phyloP scores from a whole-genome alignment of 2,113 vertebrate species.

The Hippolais icterina region DNA sequence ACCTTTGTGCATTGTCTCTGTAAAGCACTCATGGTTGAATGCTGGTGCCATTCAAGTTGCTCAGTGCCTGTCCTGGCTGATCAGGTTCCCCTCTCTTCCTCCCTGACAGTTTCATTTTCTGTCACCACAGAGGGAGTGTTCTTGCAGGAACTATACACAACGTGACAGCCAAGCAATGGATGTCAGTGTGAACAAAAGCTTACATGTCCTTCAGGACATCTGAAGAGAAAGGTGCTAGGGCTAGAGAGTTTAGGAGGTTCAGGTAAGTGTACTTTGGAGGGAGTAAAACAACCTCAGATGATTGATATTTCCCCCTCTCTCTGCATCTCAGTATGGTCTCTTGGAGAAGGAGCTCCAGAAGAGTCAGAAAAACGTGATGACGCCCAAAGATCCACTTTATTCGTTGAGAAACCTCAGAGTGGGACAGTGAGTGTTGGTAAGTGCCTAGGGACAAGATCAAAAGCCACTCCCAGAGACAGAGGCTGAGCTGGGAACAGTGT shows the following conservation, averaged over 20 bases:
- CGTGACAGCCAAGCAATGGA: conserved; percentile 20
- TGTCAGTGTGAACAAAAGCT: conserved; percentile 9
- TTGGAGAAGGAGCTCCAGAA: conserved; percentile 84
- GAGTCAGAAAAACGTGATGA: conserved; percentile 84
- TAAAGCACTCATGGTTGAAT: conserved; percentile 38
- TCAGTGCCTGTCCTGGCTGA: neutral
- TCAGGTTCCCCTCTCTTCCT: neutral
- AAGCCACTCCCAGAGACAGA: neutral
- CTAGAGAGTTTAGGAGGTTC: conserved; percentile 9
- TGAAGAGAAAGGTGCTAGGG: conserved; percentile 11
- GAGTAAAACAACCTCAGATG: neutral
- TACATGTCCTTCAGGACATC: conserved; percentile 12
- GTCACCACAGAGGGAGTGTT: neutral
- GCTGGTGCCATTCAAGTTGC: neutral
- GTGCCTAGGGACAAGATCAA: conserved; percentile 28
- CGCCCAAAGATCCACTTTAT: conserved; percentile 82
- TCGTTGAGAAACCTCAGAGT: conserved; percentile 87
- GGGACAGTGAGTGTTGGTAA: conserved; percentile 89
- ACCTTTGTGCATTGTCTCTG: neutral
- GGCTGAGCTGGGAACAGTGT: neutral
- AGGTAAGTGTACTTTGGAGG: conserved; percentile 62
- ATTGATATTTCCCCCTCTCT: conserved; percentile 42
- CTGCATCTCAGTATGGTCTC: conserved; percentile 84
- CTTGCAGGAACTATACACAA: neutral
- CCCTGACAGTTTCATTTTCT: neutral